Evolutionary conservation across 2,113 vertebrate genomes (phyloP), one percentile per base, ranked within the genome.

Genomic region (Eptesicus fuscus): DNA sequence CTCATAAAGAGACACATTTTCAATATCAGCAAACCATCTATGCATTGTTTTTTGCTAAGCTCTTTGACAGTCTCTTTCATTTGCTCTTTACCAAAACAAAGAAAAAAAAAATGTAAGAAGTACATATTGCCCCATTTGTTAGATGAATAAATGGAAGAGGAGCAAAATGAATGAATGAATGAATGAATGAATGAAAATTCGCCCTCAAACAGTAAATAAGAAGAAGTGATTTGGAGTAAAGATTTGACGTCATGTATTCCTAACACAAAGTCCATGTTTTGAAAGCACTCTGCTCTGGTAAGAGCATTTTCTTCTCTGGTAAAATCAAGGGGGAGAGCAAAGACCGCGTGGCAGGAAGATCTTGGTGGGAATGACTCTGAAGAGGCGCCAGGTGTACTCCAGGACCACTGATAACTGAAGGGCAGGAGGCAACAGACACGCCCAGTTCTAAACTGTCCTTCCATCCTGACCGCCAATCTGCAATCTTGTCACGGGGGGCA

Each of bases 371-470:
- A 20, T 53, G 47, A 14, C 18, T 47, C 20, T 35, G 40, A n/a
- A 20, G 7, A 32, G n/a, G 10, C 1, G 73, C 1, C n/a, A 1
- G 4, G 4, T 28, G 0, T 5, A 2, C 6, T 44, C 12, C 2
- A 49, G 30, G 32, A 42, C 71, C 23, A 61, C 12, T 53, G 0
- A 23, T 1, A n/a, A 32, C 47, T 18, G 1, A 28, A 51, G n/a
- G 56, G 18, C 25, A 59, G 61, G 22, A 37, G 12, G 28, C 79
- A 32, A 28, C 51, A 28, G 51, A 70, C 18, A 56, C 9, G 1
- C 35, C 49, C 32, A 30, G 11, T 11, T 78, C 17, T 70, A 22
- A 73, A 11, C 23, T 49, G 47, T 51, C 28, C 47, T 44, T 61
- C 9, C 59, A 17, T 56, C 9, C 35, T 25, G 37, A 65, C 25